Conservation (phyloP, 1,140 invertebrate genomes). For the Brachionus calyciflorus region DNA sequence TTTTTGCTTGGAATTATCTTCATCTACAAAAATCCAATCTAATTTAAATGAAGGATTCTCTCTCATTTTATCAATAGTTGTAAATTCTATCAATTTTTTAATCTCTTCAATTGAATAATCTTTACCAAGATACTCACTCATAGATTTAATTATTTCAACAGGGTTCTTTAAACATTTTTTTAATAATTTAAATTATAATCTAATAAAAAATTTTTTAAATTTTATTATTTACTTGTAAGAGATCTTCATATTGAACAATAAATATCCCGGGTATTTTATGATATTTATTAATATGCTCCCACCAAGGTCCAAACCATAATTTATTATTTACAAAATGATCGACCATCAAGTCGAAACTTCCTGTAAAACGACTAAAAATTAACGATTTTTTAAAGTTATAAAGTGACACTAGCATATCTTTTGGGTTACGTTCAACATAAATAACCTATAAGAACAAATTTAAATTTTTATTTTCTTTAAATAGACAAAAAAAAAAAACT, state of each 20-base stretch:
- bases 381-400: constrained; percentile 4
- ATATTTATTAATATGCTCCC: constrained; percentile 19
- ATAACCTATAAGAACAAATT: neutral
- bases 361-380: neutral
- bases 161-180: neutral
- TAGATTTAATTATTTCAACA: neutral
- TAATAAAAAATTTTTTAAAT: neutral
- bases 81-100: neutral
- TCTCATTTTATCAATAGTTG: constrained; percentile 34
- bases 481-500: too few species aligned
- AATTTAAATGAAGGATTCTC: neutral
- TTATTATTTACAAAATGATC: neutral
- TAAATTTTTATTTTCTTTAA: neutral
- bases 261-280: neutral
- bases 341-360: neutral
- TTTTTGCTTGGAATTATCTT: neutral
- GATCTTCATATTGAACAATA: constrained; percentile 18
- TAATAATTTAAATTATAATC: neutral
- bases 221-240: constrained; percentile 33
- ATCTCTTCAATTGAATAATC: neutral
- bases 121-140: neutral
- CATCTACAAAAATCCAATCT: neutral
- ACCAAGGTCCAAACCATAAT: constrained; percentile 25
- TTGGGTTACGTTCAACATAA: neutral
- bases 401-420: constrained; percentile 8